Evolutionary conservation across 2,888 invertebrate genomes (phyloP).

Genomic region (Thysanoteuthis rhombus): DNA sequence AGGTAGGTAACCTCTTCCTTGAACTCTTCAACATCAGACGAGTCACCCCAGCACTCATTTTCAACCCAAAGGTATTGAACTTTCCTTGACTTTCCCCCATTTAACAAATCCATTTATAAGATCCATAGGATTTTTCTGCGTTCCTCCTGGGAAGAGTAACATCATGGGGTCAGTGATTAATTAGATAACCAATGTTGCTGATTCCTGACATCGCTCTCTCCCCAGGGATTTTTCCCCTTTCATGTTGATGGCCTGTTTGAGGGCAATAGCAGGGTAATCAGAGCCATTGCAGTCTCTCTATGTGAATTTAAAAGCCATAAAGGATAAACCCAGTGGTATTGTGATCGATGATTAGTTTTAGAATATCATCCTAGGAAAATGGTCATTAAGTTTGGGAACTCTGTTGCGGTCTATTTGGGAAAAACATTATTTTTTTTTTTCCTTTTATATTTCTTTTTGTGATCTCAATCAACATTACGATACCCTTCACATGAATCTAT

Average conservation of each 20-base stretch:
- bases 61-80: not conserved
- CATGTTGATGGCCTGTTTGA: not conserved
- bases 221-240: not conserved
- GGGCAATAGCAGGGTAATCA: not conserved
- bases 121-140: not conserved
- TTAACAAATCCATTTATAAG: not conserved
- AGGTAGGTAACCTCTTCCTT: not conserved
- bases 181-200: not conserved
- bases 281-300: not conserved
- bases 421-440: not conserved
- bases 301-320: not conserved
- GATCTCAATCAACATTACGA: not conserved
- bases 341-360: not conserved
- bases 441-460: not conserved
- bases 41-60: not conserved
- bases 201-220: not conserved
- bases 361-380: not conserved
- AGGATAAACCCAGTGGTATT: not conserved
- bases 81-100: not conserved
- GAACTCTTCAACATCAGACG: not conserved
- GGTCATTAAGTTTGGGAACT: not conserved
- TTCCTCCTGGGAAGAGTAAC: not conserved
- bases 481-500: not conserved
- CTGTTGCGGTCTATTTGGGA: not conserved
- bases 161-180: not conserved